Conservation (phyloP, 2,888 invertebrate species). For the Hydropsyche betteni region DNA sequence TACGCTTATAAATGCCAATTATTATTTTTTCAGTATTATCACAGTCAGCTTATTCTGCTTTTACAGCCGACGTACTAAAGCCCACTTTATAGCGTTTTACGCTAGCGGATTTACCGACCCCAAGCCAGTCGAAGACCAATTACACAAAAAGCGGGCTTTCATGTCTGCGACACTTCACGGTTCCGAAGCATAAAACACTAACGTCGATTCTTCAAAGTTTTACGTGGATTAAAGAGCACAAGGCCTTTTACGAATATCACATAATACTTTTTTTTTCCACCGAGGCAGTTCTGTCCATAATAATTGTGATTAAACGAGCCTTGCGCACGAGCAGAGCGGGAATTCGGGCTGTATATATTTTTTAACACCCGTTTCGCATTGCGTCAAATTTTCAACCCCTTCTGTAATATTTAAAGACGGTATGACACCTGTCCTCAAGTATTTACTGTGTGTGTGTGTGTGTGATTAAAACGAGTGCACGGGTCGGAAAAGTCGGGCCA, state of each 20-base stretch:
- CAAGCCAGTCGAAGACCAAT: constrained; percentile 42
- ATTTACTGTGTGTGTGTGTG: too few species aligned
- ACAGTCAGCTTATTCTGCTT: background rate
- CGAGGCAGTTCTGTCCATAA: too few species aligned
- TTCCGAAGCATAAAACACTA: constrained; percentile 26
- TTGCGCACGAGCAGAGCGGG: too few species aligned
- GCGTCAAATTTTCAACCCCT: too few species aligned
- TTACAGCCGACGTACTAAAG: background rate
- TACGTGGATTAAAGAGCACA: background rate
- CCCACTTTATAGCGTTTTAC: constrained; percentile 8
- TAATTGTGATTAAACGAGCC: too few species aligned
- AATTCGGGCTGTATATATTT: too few species aligned
- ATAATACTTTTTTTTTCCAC: too few species aligned
- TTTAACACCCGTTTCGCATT: too few species aligned
- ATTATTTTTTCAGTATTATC: background rate
- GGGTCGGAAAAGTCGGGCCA: too few species aligned
- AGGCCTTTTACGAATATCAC: background rate
- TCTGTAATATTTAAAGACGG: too few species aligned
- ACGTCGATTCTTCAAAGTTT: constrained; percentile 28
- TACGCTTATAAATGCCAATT: background rate
- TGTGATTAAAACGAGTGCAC: too few species aligned
- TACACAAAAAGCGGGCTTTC: constrained; percentile 45
- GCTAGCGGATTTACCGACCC: constrained; percentile 2
- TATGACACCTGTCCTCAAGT: too few species aligned
- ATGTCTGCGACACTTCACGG: constrained; percentile 18